Evolutionary conservation across 2,888 invertebrate genomes (phyloP).

Genomic region (Eristalis pertinax): DNA sequence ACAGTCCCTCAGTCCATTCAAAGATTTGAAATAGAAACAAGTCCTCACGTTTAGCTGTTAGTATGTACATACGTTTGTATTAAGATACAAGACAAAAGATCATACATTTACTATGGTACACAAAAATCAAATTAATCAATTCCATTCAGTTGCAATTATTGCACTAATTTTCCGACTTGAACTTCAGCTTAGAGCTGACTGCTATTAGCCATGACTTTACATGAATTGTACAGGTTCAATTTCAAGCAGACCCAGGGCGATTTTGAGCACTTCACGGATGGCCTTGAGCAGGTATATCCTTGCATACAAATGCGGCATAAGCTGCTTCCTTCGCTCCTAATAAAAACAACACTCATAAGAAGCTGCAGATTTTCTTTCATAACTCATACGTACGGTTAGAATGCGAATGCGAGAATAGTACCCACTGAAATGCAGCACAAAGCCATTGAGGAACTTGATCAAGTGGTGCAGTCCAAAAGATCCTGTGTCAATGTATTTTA

Average conservation of each 20-base stretch:
- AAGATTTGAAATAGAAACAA: too few relatives aligned
- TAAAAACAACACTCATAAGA: slow-evolving; percentile 78
- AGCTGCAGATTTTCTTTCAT: too few relatives aligned
- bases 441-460: slow-evolving; percentile 85
- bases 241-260: slow-evolving; percentile 84
- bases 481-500: slow-evolving; percentile 82
- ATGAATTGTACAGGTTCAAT: slow-evolving; percentile 87
- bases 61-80: too few relatives aligned
- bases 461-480: slow-evolving; percentile 85
- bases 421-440: slow-evolving; percentile 87
- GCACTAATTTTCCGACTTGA: too few relatives aligned
- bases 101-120: too few relatives aligned
- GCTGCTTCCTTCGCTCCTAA: slow-evolving; percentile 86
- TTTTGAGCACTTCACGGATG: slow-evolving; percentile 85
- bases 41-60: too few relatives aligned
- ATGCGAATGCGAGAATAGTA: slow-evolving; percentile 88
- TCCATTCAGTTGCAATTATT: too few relatives aligned
- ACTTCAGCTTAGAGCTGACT: too few relatives aligned
- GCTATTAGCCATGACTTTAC: slow-evolving; percentile 82
- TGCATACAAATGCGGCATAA: slow-evolving; percentile 86
- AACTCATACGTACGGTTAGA: slow-evolving; percentile 83
- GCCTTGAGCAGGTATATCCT: slow-evolving; percentile 87
- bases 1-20: too few relatives aligned
- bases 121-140: too few relatives aligned
- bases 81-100: too few relatives aligned